A percentile compares a stretch with the other conserved stretches of the same genome.
These are phyloP conservation scores for Larimichthys crocea DNA, from an alignment of 2,113 vertebrate species.

Conservation along the genomic window DNA sequence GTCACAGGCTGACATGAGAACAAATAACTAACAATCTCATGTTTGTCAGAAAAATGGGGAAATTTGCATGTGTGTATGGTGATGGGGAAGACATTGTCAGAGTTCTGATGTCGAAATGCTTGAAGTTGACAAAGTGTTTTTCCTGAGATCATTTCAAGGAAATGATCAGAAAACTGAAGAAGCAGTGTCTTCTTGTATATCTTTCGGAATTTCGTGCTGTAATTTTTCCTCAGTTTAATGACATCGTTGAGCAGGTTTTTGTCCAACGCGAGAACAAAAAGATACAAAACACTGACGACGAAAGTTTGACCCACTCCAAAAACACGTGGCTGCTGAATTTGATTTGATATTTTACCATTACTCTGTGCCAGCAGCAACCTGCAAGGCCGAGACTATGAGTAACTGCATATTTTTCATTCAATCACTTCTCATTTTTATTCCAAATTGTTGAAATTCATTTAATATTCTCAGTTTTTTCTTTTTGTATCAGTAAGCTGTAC, in stretches of 20 bases:
- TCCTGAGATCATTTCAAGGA: constrained; percentile 25
- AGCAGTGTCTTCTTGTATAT: background rate
- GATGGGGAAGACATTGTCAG: background rate
- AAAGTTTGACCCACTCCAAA: too few species aligned
- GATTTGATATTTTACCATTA: too few species aligned
- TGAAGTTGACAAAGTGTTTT: constrained; percentile 9
- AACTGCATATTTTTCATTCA: background rate
- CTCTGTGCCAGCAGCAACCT: too few species aligned
- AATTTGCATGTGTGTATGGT: constrained; percentile 15
- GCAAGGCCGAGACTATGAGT: background rate
- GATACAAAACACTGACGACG: background rate
- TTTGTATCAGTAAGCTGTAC: background rate
- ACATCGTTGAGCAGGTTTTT: background rate
- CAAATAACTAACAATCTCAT: constrained; percentile 42
- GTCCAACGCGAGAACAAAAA: background rate
- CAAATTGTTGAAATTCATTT: background rate
- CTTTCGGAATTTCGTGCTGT: background rate
- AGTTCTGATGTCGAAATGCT: constrained; percentile 10
- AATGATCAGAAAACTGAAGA: constrained; percentile 8
- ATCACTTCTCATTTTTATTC: background rate
- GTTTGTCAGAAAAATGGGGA: constrained; percentile 25
- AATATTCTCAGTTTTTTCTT: background rate
- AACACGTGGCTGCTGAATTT: too few species aligned
- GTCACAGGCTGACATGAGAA: constrained; percentile 45
- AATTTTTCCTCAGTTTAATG: too few species aligned